Percentiles rank a stretch among this genome's conserved stretches.
phyloP scores from a whole-genome alignment of 2,797 vertebrate species.

The Morelia viridis region DNA sequence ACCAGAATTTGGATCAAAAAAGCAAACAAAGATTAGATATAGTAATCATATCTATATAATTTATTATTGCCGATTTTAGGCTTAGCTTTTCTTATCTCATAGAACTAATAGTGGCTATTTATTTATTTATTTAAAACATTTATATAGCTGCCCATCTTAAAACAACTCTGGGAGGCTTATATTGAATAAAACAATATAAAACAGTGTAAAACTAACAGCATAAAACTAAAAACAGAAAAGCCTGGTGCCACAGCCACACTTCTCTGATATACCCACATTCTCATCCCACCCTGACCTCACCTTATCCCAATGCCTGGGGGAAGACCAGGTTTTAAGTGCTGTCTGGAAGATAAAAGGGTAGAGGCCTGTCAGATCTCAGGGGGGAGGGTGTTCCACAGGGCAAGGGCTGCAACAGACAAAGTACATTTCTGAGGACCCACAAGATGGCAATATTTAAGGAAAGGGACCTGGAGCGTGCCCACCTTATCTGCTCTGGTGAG shows the following conservation, averaged over 20 bases:
- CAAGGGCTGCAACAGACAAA: not conserved
- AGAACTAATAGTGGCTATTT: not conserved
- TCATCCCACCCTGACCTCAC: not conserved
- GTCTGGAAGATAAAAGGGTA: not conserved
- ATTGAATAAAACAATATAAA: not conserved
- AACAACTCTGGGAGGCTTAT: not conserved
- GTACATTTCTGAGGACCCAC: not conserved
- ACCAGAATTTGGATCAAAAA: too few species aligned
- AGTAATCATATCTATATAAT: too few species aligned
- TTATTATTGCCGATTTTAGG: too few species aligned
- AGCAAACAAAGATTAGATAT: too few species aligned
- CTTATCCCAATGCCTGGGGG: not conserved
- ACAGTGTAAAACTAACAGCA: not conserved
- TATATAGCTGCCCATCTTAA: not conserved
- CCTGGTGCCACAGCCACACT: not conserved
- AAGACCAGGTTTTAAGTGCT: not conserved
- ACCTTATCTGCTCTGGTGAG: not conserved
- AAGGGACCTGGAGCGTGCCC: not conserved
- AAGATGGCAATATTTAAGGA: not conserved
- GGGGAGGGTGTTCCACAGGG: not conserved
- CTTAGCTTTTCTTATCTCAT: too few species aligned
- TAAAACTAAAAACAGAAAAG: not conserved
- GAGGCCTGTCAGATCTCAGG: not conserved
- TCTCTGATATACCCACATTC: not conserved
- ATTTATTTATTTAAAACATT: not conserved